Base-by-base conservation (phyloP, 2,113 vertebrate genomes). In the Ibidorhyncha struthersii region DNA sequence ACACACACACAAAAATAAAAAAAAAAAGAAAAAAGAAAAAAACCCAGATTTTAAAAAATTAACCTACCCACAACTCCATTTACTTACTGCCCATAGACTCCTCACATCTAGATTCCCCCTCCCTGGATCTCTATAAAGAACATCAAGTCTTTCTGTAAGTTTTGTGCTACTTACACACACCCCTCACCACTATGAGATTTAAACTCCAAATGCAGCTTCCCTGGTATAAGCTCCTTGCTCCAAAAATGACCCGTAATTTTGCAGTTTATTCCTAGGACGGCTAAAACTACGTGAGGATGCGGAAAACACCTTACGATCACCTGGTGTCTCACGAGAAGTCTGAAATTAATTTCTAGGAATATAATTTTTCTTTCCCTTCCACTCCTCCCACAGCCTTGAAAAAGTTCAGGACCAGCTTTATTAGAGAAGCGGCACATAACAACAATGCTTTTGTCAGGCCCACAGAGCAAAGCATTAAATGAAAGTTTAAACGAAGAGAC, bases 81-180 rank as follows among this genome's bases (percentile, higher is more conserved):
- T 40, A 61, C 10, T 16, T 40, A 16, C 3, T 1, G 23, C 13
- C 32, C 26, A 7, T 18, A 3, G 52, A 47, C n/a, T 49, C 19
- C 26, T 53, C 15, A 26, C 16, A 27, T 3, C 4, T 4, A 12
- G 14, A 22, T 52, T 78, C 36, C 50, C 23, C 23, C 18, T 70
- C 47, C 34, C 3, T 10, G 12, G 26, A 61, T 38, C 84, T 40
- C 38, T 70, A 15, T 20, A 76, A 69, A 72, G 6, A 13, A 3
- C 0, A 0, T 6, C 32, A 55, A 10, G 26, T 2, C 25, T 50
- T 77, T n/a, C 36, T 41, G 0, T 36, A 47, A 40, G 4, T 41
- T 62, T 32, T 59, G 12, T 32, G 38, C 45, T 34, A 26, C n/a
- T 74, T 40, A 18, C 25, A 61, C 43, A 50, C 49, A 49, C 47